A percentile compares a stretch with the other conserved stretches of the same genome.
Evolutionary conservation across 1,140 invertebrate genomes (phyloP).

Genomic region (Drosophila rhopaloa): DNA sequence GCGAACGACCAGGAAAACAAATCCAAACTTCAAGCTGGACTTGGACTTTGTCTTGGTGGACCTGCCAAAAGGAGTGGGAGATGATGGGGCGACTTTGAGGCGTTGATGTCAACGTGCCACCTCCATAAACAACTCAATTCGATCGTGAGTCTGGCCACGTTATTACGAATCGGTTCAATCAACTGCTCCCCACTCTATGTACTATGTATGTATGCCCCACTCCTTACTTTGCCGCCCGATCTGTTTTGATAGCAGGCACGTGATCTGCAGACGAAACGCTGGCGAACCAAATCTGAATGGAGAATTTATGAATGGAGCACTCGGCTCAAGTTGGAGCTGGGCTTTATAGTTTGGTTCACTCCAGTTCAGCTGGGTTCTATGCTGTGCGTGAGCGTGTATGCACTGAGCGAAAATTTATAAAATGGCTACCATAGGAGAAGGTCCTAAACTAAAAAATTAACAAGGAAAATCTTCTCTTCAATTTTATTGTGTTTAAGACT

Average conservation of each 20-base stretch:
- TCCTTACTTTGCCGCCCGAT: constrained; percentile 1
- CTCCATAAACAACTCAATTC: constrained; percentile 57
- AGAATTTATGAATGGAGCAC: constrained; percentile 77
- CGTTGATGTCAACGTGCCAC: constrained; percentile 59
- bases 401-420: constrained; percentile 1
- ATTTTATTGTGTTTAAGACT: no score
- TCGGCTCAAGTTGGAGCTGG: not conserved
- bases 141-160: constrained; percentile 49
- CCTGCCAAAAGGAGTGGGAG: constrained; percentile 17
- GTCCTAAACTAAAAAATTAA: no score
- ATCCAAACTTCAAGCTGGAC: constrained; percentile 30
- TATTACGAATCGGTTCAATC: constrained; percentile 72
- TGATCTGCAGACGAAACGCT: constrained; percentile 66
- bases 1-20: constrained; percentile 61
- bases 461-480: no score
- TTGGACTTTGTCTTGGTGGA: constrained; percentile 40
- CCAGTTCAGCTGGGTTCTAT: constrained; percentile 31
- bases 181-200: constrained; percentile 36
- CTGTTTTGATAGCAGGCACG: constrained; percentile 67
- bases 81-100: constrained; percentile 28
- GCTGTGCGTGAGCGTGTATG: constrained; percentile 30
- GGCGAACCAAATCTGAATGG: constrained; percentile 68
- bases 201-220: not conserved
- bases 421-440: not conserved
- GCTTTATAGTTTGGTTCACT: constrained; percentile 18